A percentile compares a stretch with the other conserved stretches of the same genome.
Evolutionary conservation across 2,888 invertebrate genomes (phyloP).

Genomic region (Rutpela maculata): DNA sequence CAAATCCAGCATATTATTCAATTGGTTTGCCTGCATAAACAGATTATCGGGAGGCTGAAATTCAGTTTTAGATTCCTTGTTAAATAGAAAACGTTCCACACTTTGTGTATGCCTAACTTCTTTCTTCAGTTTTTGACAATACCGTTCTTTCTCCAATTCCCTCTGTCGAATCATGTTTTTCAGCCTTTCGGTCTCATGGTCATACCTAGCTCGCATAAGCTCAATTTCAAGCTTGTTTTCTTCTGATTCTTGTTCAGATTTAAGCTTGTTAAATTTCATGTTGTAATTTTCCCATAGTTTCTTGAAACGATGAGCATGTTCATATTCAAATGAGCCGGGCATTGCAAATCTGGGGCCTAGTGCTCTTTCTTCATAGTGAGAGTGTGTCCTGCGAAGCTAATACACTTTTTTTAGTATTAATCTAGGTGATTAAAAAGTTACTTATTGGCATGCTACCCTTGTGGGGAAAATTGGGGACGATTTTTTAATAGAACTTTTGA

Average conservation of each 20-base stretch:
- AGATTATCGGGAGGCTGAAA: slow-evolving; percentile 32
- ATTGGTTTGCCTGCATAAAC: slow-evolving; percentile 43
- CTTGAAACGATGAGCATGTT: slow-evolving; percentile 80
- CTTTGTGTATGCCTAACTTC: slow-evolving; percentile 18
- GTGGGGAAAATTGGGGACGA: no score
- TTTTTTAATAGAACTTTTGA: no score
- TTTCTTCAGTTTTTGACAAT: slow-evolving; percentile 33
- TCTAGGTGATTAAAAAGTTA: not conserved
- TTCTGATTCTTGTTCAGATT: slow-evolving; percentile 36
- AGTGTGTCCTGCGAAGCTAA: slow-evolving; percentile 81
- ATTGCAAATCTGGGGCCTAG: slow-evolving; percentile 92
- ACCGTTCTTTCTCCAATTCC: slow-evolving; percentile 46
- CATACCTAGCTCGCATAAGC: slow-evolving; percentile 41
- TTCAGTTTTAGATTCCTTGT: slow-evolving; percentile 16
- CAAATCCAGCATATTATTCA: slow-evolving; percentile 39
- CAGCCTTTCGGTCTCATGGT: slow-evolving; percentile 46
- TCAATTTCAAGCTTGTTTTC: slow-evolving; percentile 42
- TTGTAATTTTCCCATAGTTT: slow-evolving; percentile 38
- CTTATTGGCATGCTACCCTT: no score
- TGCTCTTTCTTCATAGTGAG: slow-evolving; percentile 88
- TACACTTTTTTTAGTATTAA: not conserved
- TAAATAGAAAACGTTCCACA: slow-evolving; percentile 10
- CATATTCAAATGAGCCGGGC: slow-evolving; percentile 91
- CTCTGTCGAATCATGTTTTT: slow-evolving; percentile 47
- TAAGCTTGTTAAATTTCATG: slow-evolving; percentile 38